phyloP scores from a whole-genome alignment of 1,140 invertebrate genomes.

The Macrotrachela quadricornifera region DNA sequence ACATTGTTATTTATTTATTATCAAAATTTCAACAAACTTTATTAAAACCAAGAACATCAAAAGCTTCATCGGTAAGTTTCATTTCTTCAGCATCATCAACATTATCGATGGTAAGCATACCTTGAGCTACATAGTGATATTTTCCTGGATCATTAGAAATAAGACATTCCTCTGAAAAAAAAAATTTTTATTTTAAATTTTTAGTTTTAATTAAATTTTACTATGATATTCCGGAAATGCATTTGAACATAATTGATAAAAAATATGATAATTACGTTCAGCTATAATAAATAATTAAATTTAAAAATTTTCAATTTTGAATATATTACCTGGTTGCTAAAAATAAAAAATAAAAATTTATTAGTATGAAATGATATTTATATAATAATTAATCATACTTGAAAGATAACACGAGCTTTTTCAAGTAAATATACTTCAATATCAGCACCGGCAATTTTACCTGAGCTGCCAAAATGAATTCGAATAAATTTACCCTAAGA shows the following conservation, averaged over 20 bases:
- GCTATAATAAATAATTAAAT: constrained; percentile 34
- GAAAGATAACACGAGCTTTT: constrained; percentile 99
- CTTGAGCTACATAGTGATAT: constrained; percentile 84
- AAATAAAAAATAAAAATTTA: no score
- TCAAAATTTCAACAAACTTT: neutral
- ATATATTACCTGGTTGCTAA: no score
- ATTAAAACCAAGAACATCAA: constrained; percentile 89
- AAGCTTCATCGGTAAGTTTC: constrained; percentile 75
- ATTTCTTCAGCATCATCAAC: constrained; percentile 92
- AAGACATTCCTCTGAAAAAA: constrained; percentile 49
- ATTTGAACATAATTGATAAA: constrained; percentile 98
- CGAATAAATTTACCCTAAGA: constrained; percentile 76
- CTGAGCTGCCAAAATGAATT: constrained; percentile 95
- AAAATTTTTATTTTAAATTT: neutral
- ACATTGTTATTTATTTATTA: no score
- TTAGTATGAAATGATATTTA: no score
- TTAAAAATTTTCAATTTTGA: no score
- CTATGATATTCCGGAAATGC: constrained; percentile 41
- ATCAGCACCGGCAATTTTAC: constrained; percentile 98
- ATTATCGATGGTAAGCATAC: constrained; percentile 78
- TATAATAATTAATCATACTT: constrained; percentile 33
- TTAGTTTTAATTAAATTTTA: constrained; percentile 9
- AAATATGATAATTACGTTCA: constrained; percentile 99
- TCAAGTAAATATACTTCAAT: constrained; percentile 99
- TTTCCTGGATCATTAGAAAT: constrained; percentile 56